phyloP scores from a whole-genome alignment of 1,140 invertebrate genomes.

The Neuroterus valhalla region DNA sequence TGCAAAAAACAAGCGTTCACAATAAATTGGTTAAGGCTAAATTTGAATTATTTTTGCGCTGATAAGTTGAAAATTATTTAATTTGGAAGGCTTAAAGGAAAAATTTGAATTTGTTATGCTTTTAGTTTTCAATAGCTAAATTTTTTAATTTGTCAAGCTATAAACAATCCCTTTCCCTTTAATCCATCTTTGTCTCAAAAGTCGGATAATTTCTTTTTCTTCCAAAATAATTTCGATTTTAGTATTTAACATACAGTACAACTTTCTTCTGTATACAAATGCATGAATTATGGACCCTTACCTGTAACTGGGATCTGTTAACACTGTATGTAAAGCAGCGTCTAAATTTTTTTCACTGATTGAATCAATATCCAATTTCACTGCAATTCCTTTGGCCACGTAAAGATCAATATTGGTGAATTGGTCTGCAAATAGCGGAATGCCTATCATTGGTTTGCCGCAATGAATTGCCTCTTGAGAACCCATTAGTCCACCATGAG shows the following conservation, averaged over 20 bases:
- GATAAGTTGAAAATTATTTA: too few relatives aligned
- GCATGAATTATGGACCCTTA: conserved; percentile 34
- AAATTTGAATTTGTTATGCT: background rate
- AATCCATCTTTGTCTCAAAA: too few relatives aligned
- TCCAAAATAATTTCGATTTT: background rate
- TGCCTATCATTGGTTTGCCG: conserved; percentile 83
- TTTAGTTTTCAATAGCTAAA: background rate
- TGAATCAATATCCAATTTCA: conserved; percentile 54
- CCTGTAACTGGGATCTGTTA: conserved; percentile 63
- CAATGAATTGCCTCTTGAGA: conserved; percentile 84
- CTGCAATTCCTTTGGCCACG: conserved; percentile 59
- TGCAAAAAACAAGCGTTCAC: too few relatives aligned
- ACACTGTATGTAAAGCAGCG: conserved; percentile 56
- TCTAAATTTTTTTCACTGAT: conserved; percentile 63
- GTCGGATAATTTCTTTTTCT: background rate
- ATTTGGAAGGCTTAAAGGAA: background rate
- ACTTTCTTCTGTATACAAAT: too few relatives aligned
- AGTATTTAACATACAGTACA: too few relatives aligned
- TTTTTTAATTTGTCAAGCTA: background rate
- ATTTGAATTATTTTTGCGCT: too few relatives aligned
- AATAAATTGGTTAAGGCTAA: too few relatives aligned
- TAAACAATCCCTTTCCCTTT: conserved; percentile 27
- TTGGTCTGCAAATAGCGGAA: conserved; percentile 84
- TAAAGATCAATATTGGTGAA: conserved; percentile 75
- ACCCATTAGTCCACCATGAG: conserved; percentile 84